Evolutionary conservation across 2,888 invertebrate species (phyloP).

Genomic region (Anoplius nigerrimus): DNA sequence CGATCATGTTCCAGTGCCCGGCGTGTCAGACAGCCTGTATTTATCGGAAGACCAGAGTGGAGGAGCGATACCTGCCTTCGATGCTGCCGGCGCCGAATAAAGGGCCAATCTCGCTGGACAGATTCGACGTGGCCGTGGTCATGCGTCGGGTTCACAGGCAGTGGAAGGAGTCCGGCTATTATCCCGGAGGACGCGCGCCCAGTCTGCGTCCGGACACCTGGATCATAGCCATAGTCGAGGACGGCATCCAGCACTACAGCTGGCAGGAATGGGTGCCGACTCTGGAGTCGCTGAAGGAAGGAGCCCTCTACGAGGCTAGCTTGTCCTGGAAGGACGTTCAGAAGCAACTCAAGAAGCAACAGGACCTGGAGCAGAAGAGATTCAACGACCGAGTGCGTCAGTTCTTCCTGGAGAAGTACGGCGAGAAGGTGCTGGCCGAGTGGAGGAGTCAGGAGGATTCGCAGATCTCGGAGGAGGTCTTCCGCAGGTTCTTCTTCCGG

Average conservation of each 20-base stretch:
- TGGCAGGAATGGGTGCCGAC: conserved; percentile 71
- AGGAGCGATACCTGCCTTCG: conserved; percentile 68
- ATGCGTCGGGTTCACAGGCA: conserved; percentile 60
- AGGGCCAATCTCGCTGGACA: conserved; percentile 62
- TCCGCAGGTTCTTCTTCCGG: conserved; percentile 68
- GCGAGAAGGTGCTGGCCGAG: conserved; percentile 66
- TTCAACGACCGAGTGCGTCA: conserved; percentile 68
- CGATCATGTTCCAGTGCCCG: conserved; percentile 61
- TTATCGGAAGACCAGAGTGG: conserved; percentile 62
- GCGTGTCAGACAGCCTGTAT: conserved; percentile 67
- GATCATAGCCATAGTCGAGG: conserved; percentile 66
- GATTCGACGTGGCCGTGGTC: conserved; percentile 68
- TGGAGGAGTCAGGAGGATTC: conserved; percentile 65
- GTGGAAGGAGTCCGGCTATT: conserved; percentile 66
- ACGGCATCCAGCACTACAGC: conserved; percentile 65
- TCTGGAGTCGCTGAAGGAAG: conserved; percentile 66
- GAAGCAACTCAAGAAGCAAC: conserved; percentile 61
- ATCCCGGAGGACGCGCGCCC: conserved; percentile 60
- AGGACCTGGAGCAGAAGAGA: conserved; percentile 61
- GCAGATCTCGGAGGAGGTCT: conserved; percentile 65
- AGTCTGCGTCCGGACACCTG: conserved; percentile 63
- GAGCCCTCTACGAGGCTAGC: conserved; percentile 68
- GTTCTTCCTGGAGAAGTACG: conserved; percentile 67
- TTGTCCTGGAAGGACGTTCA: conserved; percentile 69
- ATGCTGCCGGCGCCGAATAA: conserved; percentile 68